Base-by-base conservation (phyloP, 2,113 vertebrate species). In the Sinocyclocheilus grahami region DNA sequence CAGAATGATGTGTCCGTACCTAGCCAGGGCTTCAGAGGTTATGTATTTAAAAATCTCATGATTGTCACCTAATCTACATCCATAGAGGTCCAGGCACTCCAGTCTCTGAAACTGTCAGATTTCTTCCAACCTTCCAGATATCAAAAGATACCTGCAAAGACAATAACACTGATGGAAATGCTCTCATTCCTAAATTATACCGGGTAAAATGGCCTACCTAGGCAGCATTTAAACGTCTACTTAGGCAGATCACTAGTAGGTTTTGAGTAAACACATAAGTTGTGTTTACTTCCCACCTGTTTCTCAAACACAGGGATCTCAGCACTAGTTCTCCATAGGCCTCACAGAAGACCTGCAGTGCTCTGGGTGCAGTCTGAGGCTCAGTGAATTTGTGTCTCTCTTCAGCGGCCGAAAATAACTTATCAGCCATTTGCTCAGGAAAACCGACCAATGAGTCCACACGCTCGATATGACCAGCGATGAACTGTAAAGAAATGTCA, bases 381-480 rank as follows among this genome's bases (percentile, higher is more conserved):
- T 97, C 95, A 18, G 93, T 90, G 90, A 99, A 99, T 48, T 96
- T 96, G 12, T 96, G 96, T 63, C 96, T 96, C 87, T 96, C 96
- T 85, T 98, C 97, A 18, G 96, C 97, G 2, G 96, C 96, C 74
- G 95, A 94, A 83, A 99, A 99, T 5, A 99, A 95, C 88, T 93
- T 96, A 87, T 97, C 96, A 10, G 97, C 98, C 89, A 99, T 96
- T 93, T 98, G 97, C 83, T 99, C 98, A 2, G 98, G 98, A 89
- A 99, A 99, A 77, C 96, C 97, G 72, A 96, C 93, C 87, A 99
- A 91, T 0, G 98, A 99, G 88, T 99, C 98, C 74, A 99, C 94
- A 85, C 97, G 95, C 83, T 98, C 96, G 24, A 99, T 96, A 13
- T 98, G 97, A 91, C 97, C 96, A 48, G 96, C 97, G 55, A 99